A percentile compares a stretch with the other conserved stretches of the same genome.
These are phyloP conservation scores for Leistus spinibarbis DNA, from an alignment of 2,888 invertebrate species.

Conservation along the genomic window DNA sequence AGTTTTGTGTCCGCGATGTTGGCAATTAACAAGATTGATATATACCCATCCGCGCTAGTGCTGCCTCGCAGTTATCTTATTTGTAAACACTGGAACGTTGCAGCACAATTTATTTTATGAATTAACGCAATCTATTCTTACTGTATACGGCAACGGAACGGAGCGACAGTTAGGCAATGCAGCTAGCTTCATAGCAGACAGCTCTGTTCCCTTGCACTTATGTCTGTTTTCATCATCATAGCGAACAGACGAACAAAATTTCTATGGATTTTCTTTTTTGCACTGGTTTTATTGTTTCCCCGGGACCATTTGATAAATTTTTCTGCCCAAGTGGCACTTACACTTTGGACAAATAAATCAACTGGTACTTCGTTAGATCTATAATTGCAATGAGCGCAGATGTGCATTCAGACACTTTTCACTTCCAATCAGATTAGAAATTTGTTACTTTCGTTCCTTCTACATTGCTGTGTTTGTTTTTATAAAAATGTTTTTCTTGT, in stretches of 20 bases:
- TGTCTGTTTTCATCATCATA: not conserved
- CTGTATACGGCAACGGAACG: not conserved
- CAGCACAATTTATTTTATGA: constrained; percentile 37
- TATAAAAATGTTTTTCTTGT: too few species aligned
- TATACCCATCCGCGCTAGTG: not conserved
- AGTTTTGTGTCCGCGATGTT: not conserved
- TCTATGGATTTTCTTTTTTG: not conserved
- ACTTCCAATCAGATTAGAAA: too few species aligned
- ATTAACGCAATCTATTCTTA: constrained; percentile 35
- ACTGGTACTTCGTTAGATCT: constrained; percentile 11
- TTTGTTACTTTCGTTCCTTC: too few species aligned
- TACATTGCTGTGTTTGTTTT: too few species aligned
- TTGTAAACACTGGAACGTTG: constrained; percentile 27
- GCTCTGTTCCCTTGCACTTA: not conserved
- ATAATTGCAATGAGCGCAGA: not conserved
- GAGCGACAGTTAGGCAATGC: not conserved
- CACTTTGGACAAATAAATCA: constrained; percentile 22
- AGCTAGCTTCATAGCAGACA: not conserved
- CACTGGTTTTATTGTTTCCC: not conserved
- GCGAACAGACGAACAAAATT: too few species aligned
- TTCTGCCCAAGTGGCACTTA: constrained; percentile 21
- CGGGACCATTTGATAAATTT: constrained; percentile 17
- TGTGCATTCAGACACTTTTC: too few species aligned
- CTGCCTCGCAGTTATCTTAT: constrained; percentile 27
- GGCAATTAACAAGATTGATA: constrained; percentile 40